phyloP scores from a whole-genome alignment of 2,797 vertebrate species.

The Gallirallus australis region DNA sequence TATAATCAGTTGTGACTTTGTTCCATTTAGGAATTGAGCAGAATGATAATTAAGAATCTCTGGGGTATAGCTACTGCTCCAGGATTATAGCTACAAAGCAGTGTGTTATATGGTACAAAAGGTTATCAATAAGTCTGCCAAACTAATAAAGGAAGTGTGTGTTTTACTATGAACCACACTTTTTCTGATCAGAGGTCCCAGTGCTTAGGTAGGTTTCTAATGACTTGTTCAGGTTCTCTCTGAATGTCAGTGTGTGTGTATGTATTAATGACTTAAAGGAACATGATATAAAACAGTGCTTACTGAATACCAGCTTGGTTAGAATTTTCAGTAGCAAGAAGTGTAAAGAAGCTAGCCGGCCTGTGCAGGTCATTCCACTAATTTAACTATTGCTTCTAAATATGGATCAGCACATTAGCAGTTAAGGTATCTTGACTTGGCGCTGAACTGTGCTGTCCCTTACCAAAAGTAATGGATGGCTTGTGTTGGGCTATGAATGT shows the following conservation, averaged over 20 bases:
- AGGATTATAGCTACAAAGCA: not conserved
- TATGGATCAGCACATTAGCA: not conserved
- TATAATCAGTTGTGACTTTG: not conserved
- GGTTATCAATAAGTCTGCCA: not conserved
- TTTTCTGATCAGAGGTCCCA: not conserved
- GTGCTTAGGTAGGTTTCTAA: not conserved
- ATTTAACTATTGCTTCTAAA: not conserved
- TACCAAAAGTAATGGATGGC: not conserved
- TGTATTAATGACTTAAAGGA: not conserved
- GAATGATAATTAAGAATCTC: not conserved
- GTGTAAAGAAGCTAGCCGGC: not conserved
- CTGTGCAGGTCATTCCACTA: not conserved
- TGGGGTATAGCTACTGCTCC: not conserved
- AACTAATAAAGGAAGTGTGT: not conserved
- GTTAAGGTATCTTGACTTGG: not conserved
- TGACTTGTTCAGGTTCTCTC: not conserved
- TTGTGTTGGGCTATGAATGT: not conserved
- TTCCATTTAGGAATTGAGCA: not conserved
- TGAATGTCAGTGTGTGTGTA: not conserved
- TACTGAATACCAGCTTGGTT: not conserved
- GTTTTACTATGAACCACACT: not conserved
- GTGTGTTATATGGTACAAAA: not conserved
- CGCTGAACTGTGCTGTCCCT: not conserved
- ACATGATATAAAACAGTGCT: not conserved
- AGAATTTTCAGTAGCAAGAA: not conserved